phyloP scores from a whole-genome alignment of 1,140 invertebrate species.

The Pectinophora gossypiella region DNA sequence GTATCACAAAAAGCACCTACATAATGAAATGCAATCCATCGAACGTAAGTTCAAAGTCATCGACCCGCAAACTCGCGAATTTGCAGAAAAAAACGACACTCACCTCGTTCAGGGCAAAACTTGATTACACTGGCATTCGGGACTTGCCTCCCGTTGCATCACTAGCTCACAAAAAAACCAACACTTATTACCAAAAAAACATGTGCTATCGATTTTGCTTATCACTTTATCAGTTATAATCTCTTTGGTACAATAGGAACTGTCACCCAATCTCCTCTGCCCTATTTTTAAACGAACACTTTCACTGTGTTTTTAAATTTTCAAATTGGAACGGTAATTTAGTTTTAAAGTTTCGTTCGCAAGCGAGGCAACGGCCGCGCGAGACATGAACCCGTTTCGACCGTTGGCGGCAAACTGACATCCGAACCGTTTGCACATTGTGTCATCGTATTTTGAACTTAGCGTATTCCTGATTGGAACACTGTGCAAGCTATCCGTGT shows the following conservation, averaged over 20 bases:
- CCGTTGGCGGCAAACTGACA: constrained; percentile 51
- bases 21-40: neutral
- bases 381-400: constrained; percentile 39
- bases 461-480: too few relatives aligned
- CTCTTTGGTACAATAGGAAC: neutral
- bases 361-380: constrained; percentile 29
- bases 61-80: neutral
- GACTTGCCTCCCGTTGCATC: constrained; percentile 46
- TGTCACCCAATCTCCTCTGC: neutral
- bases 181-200: constrained; percentile 24
- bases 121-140: constrained; percentile 47
- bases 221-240: constrained; percentile 29
- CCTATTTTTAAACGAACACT: neutral
- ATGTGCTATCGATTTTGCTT: constrained; percentile 28
- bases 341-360: constrained; percentile 8
- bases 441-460: too few relatives aligned
- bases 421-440: constrained; percentile 49
- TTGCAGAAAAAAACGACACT: constrained; percentile 26
- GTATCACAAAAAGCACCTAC: too few relatives aligned
- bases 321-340: constrained; percentile 2
- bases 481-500: too few relatives aligned
- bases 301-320: neutral
- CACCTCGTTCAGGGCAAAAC: constrained; percentile 52
- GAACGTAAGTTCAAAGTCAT: neutral
- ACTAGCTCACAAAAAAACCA: constrained; percentile 29